Conservation (phyloP, 2,797 vertebrate genomes). For the Novumbra hubbsi region DNA sequence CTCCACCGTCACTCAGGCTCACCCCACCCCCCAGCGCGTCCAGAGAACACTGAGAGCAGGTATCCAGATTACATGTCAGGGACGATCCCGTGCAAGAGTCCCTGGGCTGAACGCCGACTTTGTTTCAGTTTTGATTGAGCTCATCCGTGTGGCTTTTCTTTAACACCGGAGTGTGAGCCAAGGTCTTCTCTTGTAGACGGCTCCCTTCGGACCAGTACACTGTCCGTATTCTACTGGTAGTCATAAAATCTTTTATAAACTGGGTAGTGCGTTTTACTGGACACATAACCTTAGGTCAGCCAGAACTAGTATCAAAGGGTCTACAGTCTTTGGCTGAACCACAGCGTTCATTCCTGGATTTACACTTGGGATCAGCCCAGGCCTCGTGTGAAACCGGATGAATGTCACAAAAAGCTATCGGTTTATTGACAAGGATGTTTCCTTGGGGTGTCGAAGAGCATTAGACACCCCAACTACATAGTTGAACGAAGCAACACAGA, state of each 20-base stretch:
- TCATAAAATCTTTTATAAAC: conserved; percentile 21
- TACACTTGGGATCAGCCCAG: conserved; percentile 48
- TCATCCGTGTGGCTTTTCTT: neutral
- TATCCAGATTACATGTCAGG: conserved; percentile 37
- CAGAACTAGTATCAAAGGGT: conserved; percentile 49
- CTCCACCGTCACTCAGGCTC: conserved; percentile 41
- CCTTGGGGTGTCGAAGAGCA: conserved; percentile 6
- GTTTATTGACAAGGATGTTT: neutral
- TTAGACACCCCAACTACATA: neutral
- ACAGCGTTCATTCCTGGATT: conserved; percentile 69
- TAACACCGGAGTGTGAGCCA: neutral
- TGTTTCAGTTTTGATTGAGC: conserved; percentile 27
- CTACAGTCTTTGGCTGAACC: conserved; percentile 54
- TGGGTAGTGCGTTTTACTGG: conserved; percentile 28
- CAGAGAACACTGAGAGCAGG: conserved; percentile 21
- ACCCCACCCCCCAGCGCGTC: conserved; percentile 18
- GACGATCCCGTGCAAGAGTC: conserved; percentile 16
- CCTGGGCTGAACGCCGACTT: neutral
- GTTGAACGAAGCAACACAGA: neutral
- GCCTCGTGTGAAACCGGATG: conserved; percentile 51
- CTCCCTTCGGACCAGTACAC: conserved; percentile 26
- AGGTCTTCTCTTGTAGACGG: conserved; percentile 19
- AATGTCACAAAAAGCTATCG: conserved; percentile 1
- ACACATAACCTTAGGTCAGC: conserved; percentile 25
- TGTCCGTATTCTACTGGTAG: conserved; percentile 9